Evolutionary conservation across 2,888 invertebrate genomes (phyloP), one percentile per base, ranked within the genome.

Genomic region (Brachyptera risi): DNA sequence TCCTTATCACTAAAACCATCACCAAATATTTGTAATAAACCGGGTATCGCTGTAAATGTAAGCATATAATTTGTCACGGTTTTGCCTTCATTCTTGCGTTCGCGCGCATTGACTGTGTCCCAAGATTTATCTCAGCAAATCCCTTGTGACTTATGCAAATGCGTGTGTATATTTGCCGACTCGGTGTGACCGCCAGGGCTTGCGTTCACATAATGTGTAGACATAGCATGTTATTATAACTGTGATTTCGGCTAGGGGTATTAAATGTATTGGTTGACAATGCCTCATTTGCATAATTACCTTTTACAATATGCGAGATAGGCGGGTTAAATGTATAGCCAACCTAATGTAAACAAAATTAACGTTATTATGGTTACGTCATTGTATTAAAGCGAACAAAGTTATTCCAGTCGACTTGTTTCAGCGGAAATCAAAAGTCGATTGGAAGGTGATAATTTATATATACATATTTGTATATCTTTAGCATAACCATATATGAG

Each of bases 71-170:
- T n/a, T n/a, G n/a, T n/a, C n/a, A n/a, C n/a, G n/a, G n/a, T 23
- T 26, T 17, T 49, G 49, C 5, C 9, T 49, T 23, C 24, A 13
- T 49, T 17, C 2, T n/a, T 42, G 17, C 9, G 42, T 42, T 17
- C 21, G 42, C 42, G 42, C 17, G 21, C 17, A 42, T 21, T 42
- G 17, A 21, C 42, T 21, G 19, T 38, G 38, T 26, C 9, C 27
- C 31, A 51, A 51, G 50, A 51, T 51, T 51, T 51, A 51, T 51
- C 27, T 51, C 50, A 51, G 17, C 21, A 13, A 51, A 24, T 27
- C 50, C 50, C 50, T 15, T 4, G 50, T 26, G 50, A 51, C 50
- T 51, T 51, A 51, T 51, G 50, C 50, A 51, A 51, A 51, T 51
- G 50, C 31, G n/a, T n/a, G n/a, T n/a, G n/a, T n/a, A n/a, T n/a